A percentile compares a stretch with the other conserved stretches of the same genome.
phyloP scores from a whole-genome alignment of 2,888 invertebrate species.

The Empis livida region DNA sequence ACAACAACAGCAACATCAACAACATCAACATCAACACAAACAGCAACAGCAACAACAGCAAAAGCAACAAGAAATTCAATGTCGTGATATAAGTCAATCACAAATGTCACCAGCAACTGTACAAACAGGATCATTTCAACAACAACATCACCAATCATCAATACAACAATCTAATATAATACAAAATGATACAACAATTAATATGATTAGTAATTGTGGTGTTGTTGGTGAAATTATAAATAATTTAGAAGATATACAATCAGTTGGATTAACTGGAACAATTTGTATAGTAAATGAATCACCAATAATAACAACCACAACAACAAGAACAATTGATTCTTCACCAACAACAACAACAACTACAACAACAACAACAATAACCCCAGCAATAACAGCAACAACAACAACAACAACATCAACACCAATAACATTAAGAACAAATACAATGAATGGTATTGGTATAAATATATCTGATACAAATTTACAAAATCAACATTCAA shows the following conservation, averaged over 20 bases:
- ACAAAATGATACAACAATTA: not conserved
- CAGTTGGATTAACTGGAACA: not conserved
- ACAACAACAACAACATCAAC: not conserved
- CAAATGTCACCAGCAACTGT: constrained; percentile 38
- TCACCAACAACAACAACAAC: constrained; percentile 1
- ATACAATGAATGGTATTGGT: not conserved
- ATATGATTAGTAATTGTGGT: not conserved
- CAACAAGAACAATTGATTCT: not conserved
- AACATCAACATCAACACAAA: constrained; percentile 2
- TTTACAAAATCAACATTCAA: not conserved
- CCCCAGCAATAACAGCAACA: not conserved
- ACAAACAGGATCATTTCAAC: not conserved
- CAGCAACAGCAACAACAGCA: not conserved
- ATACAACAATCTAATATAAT: not conserved
- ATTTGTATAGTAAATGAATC: not conserved
- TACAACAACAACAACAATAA: constrained; percentile 1
- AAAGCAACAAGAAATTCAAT: constrained; percentile 38
- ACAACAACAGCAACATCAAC: not conserved
- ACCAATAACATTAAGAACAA: constrained; percentile 17
- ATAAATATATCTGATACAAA: not conserved
- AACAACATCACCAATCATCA: not conserved
- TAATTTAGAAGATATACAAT: not conserved
- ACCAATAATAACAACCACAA: not conserved
- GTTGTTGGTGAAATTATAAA: too few relatives aligned
- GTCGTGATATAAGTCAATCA: constrained; percentile 42